Conservation (phyloP, 2,113 vertebrate genomes). For the Brachyistius frenatus region DNA sequence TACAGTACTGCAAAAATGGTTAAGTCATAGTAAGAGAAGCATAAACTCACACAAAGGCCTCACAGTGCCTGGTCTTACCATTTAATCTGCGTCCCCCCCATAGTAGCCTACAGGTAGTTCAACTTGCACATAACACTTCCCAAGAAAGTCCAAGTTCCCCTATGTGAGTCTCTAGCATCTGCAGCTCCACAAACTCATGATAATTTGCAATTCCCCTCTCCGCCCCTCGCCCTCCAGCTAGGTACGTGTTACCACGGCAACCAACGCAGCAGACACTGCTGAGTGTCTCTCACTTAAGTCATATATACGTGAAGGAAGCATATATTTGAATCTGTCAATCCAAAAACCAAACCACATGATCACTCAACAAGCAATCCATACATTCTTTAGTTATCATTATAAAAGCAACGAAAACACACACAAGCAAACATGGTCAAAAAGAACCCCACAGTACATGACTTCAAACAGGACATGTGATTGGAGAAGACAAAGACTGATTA, state of each 20-base stretch:
- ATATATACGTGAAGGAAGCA: background rate
- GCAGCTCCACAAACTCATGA: conserved; percentile 56
- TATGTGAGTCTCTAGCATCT: conserved; percentile 21
- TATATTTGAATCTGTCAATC: background rate
- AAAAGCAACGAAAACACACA: background rate
- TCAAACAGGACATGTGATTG: conserved; percentile 55
- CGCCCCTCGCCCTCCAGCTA: conserved; percentile 39
- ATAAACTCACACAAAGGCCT: conserved; percentile 12
- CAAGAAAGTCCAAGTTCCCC: conserved; percentile 1
- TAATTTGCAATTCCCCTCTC: conserved; percentile 33
- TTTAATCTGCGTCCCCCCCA: conserved; percentile 85
- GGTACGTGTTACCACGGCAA: conserved; percentile 31
- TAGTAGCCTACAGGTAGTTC: conserved; percentile 39
- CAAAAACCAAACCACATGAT: background rate
- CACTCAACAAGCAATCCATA: background rate
- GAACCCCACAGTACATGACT: background rate
- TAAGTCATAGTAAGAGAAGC: background rate
- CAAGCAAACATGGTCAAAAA: background rate
- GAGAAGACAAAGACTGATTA: conserved; percentile 35
- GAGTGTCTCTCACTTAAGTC: conserved; percentile 11
- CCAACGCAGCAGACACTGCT: conserved; percentile 27
- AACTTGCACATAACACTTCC: conserved; percentile 19
- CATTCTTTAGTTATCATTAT: background rate
- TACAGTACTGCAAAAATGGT: background rate
- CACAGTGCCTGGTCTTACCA: conserved; percentile 77